A percentile compares a stretch with the other conserved stretches of the same genome.
These are phyloP conservation scores for Silurus asotus DNA, from an alignment of 2,113 vertebrate species.

Conservation along the genomic window DNA sequence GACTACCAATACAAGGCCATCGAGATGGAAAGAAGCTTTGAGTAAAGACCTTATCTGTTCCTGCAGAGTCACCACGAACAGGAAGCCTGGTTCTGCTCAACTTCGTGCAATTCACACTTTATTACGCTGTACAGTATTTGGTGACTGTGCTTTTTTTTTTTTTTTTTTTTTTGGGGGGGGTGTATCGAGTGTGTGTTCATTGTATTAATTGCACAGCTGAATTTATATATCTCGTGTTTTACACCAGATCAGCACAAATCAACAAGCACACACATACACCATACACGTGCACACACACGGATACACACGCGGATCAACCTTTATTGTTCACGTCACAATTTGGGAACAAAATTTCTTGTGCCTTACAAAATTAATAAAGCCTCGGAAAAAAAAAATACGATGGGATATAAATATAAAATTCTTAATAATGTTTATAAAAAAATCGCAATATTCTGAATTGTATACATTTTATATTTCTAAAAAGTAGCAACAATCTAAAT, in stretches of 20 bases:
- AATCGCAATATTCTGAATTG: too few relatives aligned
- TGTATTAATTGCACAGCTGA: background rate
- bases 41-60: conserved; percentile 2
- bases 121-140: background rate
- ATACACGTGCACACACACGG: background rate
- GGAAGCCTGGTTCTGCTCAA: conserved; percentile 1
- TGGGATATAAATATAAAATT: too few relatives aligned
- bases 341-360: conserved; percentile 6
- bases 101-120: background rate
- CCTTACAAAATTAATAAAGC: conserved; percentile 18
- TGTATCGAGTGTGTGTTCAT: background rate
- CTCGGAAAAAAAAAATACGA: conserved; percentile 12
- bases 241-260: conserved; percentile 10
- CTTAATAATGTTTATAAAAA: too few relatives aligned
- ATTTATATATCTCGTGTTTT: background rate
- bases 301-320: conserved; percentile 24
- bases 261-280: background rate
- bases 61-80: background rate
- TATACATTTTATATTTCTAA: too few relatives aligned
- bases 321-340: conserved; percentile 45
- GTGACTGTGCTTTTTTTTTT: background rate
- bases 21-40: background rate
- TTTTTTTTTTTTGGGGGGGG: background rate
- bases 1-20: background rate
- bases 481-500: too few relatives aligned